Conservation (phyloP, 2,113 vertebrate genomes). For the Paralichthys olivaceus region DNA sequence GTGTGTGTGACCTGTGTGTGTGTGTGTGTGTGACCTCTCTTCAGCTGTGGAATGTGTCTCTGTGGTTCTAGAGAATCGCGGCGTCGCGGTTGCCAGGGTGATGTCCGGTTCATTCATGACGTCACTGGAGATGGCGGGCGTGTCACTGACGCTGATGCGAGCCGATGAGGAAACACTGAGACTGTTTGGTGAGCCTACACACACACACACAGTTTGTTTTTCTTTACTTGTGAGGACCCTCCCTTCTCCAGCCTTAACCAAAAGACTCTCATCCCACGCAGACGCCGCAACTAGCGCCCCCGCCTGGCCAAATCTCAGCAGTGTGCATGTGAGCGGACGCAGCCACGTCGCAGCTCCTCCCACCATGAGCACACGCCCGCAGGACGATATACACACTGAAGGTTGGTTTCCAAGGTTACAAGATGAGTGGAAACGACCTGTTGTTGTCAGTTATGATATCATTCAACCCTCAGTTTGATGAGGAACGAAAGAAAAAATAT, state of each 20-base stretch:
- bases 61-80: slow-evolving; percentile 81
- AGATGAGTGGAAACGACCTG: not conserved
- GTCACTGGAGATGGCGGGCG: slow-evolving; percentile 92
- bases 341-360: slow-evolving; percentile 69
- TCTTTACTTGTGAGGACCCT: no score
- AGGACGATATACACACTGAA: slow-evolving; percentile 24
- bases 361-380: not conserved
- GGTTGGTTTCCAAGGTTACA: slow-evolving; percentile 37
- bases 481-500: no score
- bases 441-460: no score
- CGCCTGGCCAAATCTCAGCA: slow-evolving; percentile 88
- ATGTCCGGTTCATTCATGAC: slow-evolving; percentile 95
- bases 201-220: not conserved
- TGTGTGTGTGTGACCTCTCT: not conserved
- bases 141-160: slow-evolving; percentile 91
- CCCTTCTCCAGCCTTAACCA: not conserved
- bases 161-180: slow-evolving; percentile 81
- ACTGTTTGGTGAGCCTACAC: slow-evolving; percentile 85
- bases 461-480: no score
- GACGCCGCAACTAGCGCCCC: slow-evolving; percentile 87
- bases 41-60: not conserved
- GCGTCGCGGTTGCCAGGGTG: slow-evolving; percentile 83
- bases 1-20: not conserved
- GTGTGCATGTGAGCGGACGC: slow-evolving; percentile 65
- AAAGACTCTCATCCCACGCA: slow-evolving; percentile 53